Base-by-base conservation (phyloP, 2,888 invertebrate genomes). In the Drosophila yooni region DNA sequence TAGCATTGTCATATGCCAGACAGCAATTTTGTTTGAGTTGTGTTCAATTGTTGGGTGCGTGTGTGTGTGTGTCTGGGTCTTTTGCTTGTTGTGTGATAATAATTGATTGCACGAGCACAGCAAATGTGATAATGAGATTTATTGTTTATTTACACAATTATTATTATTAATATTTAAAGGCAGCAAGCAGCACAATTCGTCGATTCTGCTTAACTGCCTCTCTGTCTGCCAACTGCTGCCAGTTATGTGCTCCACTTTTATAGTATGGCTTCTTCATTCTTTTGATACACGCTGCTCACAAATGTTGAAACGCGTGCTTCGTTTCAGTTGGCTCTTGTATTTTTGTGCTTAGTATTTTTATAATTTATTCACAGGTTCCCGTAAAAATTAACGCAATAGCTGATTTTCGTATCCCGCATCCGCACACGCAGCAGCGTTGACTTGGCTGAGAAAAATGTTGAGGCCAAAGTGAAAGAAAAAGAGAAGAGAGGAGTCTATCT, bases 101-200 rank as follows among this genome's bases (percentile, higher is more conserved):
- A 90, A 89, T 86, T 89, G 83, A 84, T 84, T 74, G 74, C 89
- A 89, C 88, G 89, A 84, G 89, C 86, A 27, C 36, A 67, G 69
- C 64, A 34, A 51, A 83, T 79, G 83, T 88, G 91, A 79, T 90
- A 89, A 90, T 88, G 73, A 83, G 84, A 83, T 88, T 90, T 88
- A 88, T 79, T 85, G 64, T 80, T 86, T 88, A 80, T 88, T 89
- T 78, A 81, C 79, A 71, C 77, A 85, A 83, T 77, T 77, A 81
- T 77, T 79, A 76, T 75, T 74, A 81, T 75, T 56, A 36, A 13
- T 38, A 56, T 56, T 56, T 77, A 76, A 79, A 71, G 57, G 38
- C 66, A 57, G 64, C 54, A 27, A 51, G 61, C 61, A 31, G 65
- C 61, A 69, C 33, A 63, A 63, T 59, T 59, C 29, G 60, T 11